A percentile compares a stretch with the other conserved stretches of the same genome.
These are phyloP conservation scores for Sphenopsis melanotis DNA, from an alignment of 2,797 vertebrate genomes.

Conservation along the genomic window DNA sequence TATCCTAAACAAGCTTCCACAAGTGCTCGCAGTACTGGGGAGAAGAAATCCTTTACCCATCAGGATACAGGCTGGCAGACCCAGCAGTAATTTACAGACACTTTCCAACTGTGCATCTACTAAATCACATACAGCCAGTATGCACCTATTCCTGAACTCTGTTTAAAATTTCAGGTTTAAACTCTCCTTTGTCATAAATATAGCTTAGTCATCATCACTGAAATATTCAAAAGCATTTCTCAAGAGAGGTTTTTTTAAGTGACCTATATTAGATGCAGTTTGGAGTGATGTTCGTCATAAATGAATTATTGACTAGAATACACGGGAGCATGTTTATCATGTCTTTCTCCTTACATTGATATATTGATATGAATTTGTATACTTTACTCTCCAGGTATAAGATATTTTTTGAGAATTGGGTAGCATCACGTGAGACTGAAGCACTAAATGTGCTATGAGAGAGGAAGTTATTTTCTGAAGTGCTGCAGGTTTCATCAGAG, in stretches of 20 bases:
- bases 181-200: neutral
- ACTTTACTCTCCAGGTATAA: neutral
- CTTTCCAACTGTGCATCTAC: neutral
- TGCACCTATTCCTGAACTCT: neutral
- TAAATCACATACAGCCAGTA: neutral
- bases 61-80: neutral
- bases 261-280: constrained; percentile 8
- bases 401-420: neutral
- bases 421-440: neutral
- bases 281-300: neutral
- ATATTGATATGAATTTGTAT: neutral
- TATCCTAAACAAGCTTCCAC: neutral
- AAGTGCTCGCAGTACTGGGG: neutral
- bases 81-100: neutral
- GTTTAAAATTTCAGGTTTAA: neutral
- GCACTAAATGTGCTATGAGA: neutral
- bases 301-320: neutral
- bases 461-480: neutral
- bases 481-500: neutral
- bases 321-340: neutral
- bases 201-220: neutral
- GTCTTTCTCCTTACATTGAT: neutral
- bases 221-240: constrained; percentile 18
- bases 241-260: neutral
- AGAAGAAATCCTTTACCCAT: neutral